Evolutionary conservation across 2,113 vertebrate species (phyloP).

Genomic region (Bubalus kerabau): DNA sequence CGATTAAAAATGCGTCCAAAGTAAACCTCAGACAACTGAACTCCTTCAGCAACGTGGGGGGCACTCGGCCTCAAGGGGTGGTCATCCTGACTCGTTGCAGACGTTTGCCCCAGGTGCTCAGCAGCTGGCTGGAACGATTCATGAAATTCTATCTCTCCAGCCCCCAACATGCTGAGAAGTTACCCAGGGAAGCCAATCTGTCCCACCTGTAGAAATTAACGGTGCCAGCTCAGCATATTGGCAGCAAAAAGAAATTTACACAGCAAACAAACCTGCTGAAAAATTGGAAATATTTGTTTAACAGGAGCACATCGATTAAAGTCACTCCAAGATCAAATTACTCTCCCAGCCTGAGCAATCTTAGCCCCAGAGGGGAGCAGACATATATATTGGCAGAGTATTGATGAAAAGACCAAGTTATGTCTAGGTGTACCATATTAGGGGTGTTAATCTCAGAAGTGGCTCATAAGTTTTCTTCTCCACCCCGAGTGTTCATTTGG

Average conservation of each 20-base stretch:
- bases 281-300: slow-evolving; percentile 67
- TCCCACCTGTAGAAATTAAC: slow-evolving; percentile 69
- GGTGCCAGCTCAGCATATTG: slow-evolving; percentile 37
- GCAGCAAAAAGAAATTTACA: slow-evolving; percentile 37
- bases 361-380: slow-evolving; percentile 20
- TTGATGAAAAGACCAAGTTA: slow-evolving; percentile 35
- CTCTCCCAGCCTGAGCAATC: slow-evolving; percentile 47
- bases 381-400: slow-evolving; percentile 51
- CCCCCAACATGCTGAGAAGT: not conserved
- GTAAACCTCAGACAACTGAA: slow-evolving; percentile 61
- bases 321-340: slow-evolving; percentile 61
- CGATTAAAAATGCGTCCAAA: slow-evolving; percentile 11
- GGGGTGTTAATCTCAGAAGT: slow-evolving; percentile 56
- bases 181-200: slow-evolving; percentile 28
- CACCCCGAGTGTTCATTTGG: not conserved
- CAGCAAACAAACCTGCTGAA: slow-evolving; percentile 62
- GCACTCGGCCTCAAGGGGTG: not conserved
- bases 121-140: slow-evolving; percentile 50
- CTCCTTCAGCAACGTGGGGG: slow-evolving; percentile 47
- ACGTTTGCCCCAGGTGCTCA: not conserved
- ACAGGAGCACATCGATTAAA: slow-evolving; percentile 52
- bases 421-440: slow-evolving; percentile 37
- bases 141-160: slow-evolving; percentile 60
- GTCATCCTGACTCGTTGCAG: fast-evolving
- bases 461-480: slow-evolving; percentile 34